Base-by-base conservation (phyloP, 1,140 invertebrate genomes). In the Glomeris maerens region DNA sequence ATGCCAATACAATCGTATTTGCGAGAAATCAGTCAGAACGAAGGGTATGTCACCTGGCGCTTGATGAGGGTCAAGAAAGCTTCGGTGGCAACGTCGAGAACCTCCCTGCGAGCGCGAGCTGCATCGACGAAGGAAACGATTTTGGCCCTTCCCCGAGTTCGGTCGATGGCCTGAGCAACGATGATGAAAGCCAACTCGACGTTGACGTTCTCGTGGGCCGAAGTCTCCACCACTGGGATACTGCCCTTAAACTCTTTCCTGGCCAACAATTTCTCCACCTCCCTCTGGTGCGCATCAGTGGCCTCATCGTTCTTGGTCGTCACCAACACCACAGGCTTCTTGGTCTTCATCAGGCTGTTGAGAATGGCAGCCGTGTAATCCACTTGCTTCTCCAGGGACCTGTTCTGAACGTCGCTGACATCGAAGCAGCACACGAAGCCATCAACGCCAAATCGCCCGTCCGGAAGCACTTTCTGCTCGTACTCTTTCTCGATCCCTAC, bases 261-360 rank as follows among this genome's bases (percentile, higher is more conserved):
- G 61, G 81, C 79, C 1, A 91, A 74, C 39, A 97, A 70, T 61
- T 82, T 82, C 61, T 95, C 89, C 0, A 83, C 88, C 67, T 96
- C 92, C 41, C 84, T 78, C 0, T 93, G 76, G 55, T 84, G 91
- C 39, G 80, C 73, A 59, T 92, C 86, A 65, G 83, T 84, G 0
- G 84, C 81, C 64, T 93, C 89, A 64, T 98, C 94, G 65, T 92
- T 91, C 73, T 98, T 98, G 2, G 93, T 93, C 2, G 93, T 94
- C 1, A 89, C 90, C 54, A 97, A 66, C 2, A 98, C 84, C 25
- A 97, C 76, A 0, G 94, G 93, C 64, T 97, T 96, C 66, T 97
- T 98, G 2, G 86, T 82, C 67, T 91, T 91, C 25, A 88, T 63
- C 49, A 91, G 73, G 68, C 83, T 89, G 58, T 81, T 85, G 23